phyloP scores from a whole-genome alignment of 2,797 vertebrate species.

The Chromis chromis region DNA sequence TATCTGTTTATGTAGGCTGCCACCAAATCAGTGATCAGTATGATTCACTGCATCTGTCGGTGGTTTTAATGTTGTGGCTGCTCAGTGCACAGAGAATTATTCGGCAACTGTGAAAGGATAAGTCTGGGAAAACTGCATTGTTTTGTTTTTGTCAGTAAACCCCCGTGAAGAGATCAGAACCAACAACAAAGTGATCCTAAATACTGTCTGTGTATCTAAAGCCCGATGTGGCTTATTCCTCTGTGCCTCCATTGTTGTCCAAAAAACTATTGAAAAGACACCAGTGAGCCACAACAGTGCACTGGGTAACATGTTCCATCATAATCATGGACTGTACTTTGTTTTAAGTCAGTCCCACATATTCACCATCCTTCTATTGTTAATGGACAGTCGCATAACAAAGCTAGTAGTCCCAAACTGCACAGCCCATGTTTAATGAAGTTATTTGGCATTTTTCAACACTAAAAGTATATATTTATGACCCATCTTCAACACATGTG shows the following conservation, averaged over 20 bases:
- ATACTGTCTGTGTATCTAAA: not conserved
- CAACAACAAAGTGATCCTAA: conserved; percentile 2
- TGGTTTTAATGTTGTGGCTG: too few relatives aligned
- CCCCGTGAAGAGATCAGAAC: conserved; percentile 7
- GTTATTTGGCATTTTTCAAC: not conserved
- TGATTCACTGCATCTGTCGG: too few relatives aligned
- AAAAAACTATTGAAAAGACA: not conserved
- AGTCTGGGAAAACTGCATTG: not conserved
- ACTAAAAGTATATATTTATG: not conserved
- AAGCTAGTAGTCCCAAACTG: not conserved
- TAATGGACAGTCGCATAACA: not conserved
- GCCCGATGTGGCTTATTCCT: not conserved
- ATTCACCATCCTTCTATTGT: not conserved
- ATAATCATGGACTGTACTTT: not conserved
- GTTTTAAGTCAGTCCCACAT: not conserved
- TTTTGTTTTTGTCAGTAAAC: not conserved
- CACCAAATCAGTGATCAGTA: too few relatives aligned
- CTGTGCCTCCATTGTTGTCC: not conserved
- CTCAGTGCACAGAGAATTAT: not conserved
- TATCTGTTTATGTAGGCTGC: conserved; percentile 28
- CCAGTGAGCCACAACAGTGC: conserved; percentile 2
- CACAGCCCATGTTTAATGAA: too few relatives aligned
- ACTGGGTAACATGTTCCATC: not conserved
- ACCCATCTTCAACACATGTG: too few relatives aligned
- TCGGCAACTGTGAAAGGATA: not conserved